Percentiles rank a stretch among this genome's conserved stretches.
phyloP scores from a whole-genome alignment of 2,113 vertebrate species.

The Hemibagrus wyckioides region DNA sequence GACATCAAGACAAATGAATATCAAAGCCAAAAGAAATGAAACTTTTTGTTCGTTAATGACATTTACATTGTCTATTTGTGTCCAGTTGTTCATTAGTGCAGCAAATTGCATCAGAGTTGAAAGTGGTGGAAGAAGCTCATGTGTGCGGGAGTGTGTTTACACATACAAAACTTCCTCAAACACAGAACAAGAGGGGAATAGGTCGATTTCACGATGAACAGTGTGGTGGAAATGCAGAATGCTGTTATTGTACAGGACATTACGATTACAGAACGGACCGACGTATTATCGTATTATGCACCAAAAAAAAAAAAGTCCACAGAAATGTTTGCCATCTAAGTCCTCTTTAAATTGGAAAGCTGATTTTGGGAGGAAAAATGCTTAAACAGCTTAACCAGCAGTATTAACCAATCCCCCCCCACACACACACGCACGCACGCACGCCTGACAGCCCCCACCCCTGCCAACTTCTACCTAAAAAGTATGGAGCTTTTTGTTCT shows the following conservation, averaged over 20 bases:
- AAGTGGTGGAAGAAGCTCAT: not conserved
- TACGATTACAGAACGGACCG: constrained; percentile 51
- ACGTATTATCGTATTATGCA: constrained; percentile 47
- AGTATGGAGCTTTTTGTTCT: constrained; percentile 50
- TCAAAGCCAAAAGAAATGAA: constrained; percentile 5
- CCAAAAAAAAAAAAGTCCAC: constrained; percentile 54
- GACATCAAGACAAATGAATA: constrained; percentile 29
- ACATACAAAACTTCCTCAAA: constrained; percentile 44
- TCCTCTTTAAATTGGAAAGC: constrained; percentile 61
- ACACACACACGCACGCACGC: too few relatives aligned
- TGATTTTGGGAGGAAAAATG: constrained; percentile 45
- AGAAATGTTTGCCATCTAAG: constrained; percentile 42
- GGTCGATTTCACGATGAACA: constrained; percentile 46
- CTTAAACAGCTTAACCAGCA: constrained; percentile 42
- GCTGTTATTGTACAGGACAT: constrained; percentile 57
- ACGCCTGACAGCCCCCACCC: not conserved
- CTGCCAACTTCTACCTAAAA: constrained; percentile 47
- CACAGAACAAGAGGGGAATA: constrained; percentile 35
- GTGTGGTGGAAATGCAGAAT: constrained; percentile 42
- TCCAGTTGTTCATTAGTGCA: constrained; percentile 15
- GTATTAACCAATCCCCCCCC: not conserved
- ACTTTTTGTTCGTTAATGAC: not conserved
- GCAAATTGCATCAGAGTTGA: constrained; percentile 26
- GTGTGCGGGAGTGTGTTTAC: not conserved
- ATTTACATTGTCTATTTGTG: not conserved